A percentile compares a stretch with the other conserved stretches of the same genome.
Evolutionary conservation across 2,113 vertebrate genomes (phyloP).

Genomic region (Ciconia maguari): DNA sequence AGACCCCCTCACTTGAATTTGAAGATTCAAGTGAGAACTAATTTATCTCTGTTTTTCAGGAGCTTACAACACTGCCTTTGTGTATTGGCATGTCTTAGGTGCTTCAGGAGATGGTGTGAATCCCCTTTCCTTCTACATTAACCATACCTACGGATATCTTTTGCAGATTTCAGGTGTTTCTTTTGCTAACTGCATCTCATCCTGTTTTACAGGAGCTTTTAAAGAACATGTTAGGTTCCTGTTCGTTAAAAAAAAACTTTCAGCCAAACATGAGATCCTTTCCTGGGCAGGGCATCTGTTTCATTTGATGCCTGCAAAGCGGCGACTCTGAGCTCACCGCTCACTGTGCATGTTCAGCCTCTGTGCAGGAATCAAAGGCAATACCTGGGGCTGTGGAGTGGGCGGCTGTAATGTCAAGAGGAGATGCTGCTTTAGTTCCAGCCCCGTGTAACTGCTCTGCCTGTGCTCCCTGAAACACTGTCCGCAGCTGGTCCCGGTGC

Average conservation of each 20-base stretch:
- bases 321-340: background rate
- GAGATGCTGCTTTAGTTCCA: background rate
- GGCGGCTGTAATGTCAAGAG: background rate
- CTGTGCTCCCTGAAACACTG: background rate
- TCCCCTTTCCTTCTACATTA: background rate
- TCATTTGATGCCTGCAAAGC: background rate
- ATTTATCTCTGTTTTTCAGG: background rate
- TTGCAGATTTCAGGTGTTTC: background rate
- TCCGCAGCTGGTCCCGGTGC: background rate
- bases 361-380: background rate
- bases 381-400: background rate
- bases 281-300: conserved; percentile 38
- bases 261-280: background rate
- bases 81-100: background rate
- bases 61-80: background rate
- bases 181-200: background rate
- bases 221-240: background rate
- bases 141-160: background rate
- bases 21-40: background rate
- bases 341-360: background rate
- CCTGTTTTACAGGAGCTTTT: background rate
- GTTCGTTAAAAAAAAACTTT: background rate
- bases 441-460: background rate
- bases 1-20: background rate
- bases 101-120: background rate